A percentile compares a stretch with the other conserved stretches of the same genome.
These are phyloP conservation scores for Sebastes hopkinsi DNA, from an alignment of 2,797 vertebrate species.

Conservation along the genomic window DNA sequence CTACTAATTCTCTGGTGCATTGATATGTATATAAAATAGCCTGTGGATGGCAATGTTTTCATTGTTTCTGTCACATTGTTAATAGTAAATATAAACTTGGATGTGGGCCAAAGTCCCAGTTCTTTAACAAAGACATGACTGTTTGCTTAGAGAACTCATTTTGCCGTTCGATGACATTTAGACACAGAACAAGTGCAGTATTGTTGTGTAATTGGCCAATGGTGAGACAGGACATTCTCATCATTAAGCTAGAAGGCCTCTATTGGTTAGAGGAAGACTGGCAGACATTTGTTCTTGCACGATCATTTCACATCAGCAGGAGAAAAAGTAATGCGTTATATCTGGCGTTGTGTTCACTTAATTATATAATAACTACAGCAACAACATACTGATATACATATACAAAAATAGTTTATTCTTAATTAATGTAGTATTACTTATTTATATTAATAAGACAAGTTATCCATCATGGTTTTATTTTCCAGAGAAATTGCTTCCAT, in stretches of 20 bases:
- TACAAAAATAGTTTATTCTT: background rate
- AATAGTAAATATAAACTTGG: slow-evolving; percentile 8
- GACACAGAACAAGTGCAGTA: slow-evolving; percentile 46
- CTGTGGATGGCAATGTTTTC: background rate
- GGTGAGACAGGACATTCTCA: slow-evolving; percentile 10
- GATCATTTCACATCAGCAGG: background rate
- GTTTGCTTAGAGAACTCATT: slow-evolving; percentile 55
- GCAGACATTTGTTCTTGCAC: background rate
- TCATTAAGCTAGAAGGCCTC: slow-evolving; percentile 14
- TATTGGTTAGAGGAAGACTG: slow-evolving; percentile 8
- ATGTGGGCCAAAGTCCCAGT: slow-evolving; percentile 14
- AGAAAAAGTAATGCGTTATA: background rate
- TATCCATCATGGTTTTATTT: background rate
- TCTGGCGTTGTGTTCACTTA: background rate
- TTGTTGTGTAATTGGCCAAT: slow-evolving; percentile 50
- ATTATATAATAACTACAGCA: background rate
- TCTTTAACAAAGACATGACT: slow-evolving; percentile 66
- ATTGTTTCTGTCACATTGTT: background rate
- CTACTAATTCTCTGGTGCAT: background rate
- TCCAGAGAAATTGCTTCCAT: slow-evolving; percentile 49
- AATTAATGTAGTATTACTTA: background rate
- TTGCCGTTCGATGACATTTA: slow-evolving; percentile 40
- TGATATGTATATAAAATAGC: background rate
- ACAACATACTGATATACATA: background rate
- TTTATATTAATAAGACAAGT: background rate